phyloP scores from a whole-genome alignment of 1,140 invertebrate species.

The Drosophila miranda region DNA sequence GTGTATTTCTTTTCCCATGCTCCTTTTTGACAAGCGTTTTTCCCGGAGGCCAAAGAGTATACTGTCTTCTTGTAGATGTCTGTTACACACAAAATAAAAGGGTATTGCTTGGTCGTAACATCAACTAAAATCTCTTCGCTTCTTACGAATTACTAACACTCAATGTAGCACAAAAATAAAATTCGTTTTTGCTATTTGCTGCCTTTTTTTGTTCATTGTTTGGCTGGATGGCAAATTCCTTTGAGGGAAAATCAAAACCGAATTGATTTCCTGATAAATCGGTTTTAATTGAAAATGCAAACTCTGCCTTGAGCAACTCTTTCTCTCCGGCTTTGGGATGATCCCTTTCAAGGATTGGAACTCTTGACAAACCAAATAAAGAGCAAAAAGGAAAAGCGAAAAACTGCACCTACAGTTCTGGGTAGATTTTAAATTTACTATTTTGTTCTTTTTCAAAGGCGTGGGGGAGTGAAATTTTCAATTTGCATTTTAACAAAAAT shows the following conservation, averaged over 20 bases:
- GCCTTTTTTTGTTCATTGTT: conserved; percentile 20
- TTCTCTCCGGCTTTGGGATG: conserved; percentile 6
- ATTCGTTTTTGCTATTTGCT: conserved; percentile 4
- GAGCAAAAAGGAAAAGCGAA: conserved; percentile 5
- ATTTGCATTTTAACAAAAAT: conserved; percentile 70
- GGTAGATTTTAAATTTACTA: conserved; percentile 62
- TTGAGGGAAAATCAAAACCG: conserved; percentile 41
- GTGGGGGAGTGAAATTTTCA: conserved; percentile 53
- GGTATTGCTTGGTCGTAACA: no score
- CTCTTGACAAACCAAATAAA: conserved; percentile 36
- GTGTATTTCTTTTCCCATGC: not conserved
- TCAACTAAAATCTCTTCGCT: no score
- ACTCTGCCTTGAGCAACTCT: conserved; percentile 38
- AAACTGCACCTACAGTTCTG: conserved; percentile 17
- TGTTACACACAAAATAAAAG: no score
- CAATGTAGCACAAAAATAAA: conserved; percentile 36
- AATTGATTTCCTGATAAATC: conserved; percentile 50
- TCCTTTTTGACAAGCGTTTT: not conserved
- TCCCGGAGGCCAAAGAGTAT: no score
- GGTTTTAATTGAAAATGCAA: conserved; percentile 67
- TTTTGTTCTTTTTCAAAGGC: conserved; percentile 18
- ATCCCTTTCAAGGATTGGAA: conserved; percentile 15
- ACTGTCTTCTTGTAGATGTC: no score
- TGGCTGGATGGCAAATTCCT: conserved; percentile 11
- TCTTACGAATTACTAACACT: conserved; percentile 28